phyloP scores from a whole-genome alignment of 2,797 vertebrate genomes.

The Capromys pilorides region DNA sequence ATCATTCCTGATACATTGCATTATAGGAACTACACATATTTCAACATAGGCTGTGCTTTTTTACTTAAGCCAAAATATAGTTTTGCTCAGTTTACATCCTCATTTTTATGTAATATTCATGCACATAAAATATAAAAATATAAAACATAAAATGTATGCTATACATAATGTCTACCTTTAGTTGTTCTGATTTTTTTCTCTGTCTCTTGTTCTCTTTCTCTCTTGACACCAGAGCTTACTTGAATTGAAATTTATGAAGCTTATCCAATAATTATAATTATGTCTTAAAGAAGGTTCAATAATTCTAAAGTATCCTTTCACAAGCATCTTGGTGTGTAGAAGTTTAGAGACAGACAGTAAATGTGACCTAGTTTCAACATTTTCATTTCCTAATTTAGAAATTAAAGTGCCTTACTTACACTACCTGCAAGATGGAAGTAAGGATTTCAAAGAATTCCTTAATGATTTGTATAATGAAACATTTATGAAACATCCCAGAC shows the following conservation, averaged over 20 bases:
- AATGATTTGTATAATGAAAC: constrained; percentile 50
- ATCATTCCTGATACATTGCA: not conserved
- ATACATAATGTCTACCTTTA: not conserved
- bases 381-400: constrained; percentile 55
- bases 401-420: constrained; percentile 21
- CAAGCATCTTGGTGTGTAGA: not conserved
- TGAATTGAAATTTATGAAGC: not conserved
- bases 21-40: not conserved
- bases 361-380: constrained; percentile 56
- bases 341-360: constrained; percentile 21
- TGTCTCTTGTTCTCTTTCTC: not conserved
- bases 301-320: not conserved
- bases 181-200: not conserved
- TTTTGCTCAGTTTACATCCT: not conserved
- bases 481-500: constrained; percentile 37
- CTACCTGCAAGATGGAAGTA: constrained; percentile 49
- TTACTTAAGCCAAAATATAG: not conserved
- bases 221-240: not conserved
- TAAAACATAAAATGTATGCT: not conserved
- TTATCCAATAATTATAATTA: constrained; percentile 19
- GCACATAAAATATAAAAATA: not conserved
- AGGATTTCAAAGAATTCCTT: constrained; percentile 38
- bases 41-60: not conserved
- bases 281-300: not conserved
- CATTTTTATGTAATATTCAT: not conserved